Conservation (phyloP, 1,140 invertebrate species). For the Ephestia elutella region DNA sequence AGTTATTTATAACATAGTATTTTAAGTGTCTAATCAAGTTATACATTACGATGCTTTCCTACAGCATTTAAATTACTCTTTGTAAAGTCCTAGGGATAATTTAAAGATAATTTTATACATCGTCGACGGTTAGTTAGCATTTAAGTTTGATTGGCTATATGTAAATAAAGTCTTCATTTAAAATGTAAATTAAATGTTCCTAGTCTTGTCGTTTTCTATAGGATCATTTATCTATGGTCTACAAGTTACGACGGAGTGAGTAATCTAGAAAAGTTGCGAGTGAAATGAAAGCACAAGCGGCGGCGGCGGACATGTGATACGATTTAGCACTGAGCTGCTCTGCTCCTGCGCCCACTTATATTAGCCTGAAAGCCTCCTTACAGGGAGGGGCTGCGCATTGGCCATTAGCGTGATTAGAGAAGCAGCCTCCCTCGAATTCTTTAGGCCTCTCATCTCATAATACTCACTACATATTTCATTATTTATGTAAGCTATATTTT, state of each 20-base stretch:
- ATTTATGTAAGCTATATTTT: conserved; percentile 69
- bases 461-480: conserved; percentile 68
- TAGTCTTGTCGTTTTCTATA: too few species aligned
- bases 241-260: neutral
- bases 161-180: too few species aligned
- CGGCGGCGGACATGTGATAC: conserved; percentile 40
- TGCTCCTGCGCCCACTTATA: conserved; percentile 55
- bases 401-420: conserved; percentile 72
- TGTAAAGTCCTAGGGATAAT: too few species aligned
- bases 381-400: conserved; percentile 53
- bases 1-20: too few species aligned
- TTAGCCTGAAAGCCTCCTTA: conserved; percentile 64
- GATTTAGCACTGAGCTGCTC: conserved; percentile 51
- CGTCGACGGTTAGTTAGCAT: too few species aligned
- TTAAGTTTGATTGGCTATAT: too few species aligned
- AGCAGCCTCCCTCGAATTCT: conserved; percentile 53
- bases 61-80: too few species aligned
- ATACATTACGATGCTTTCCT: too few species aligned
- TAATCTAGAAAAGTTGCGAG: conserved; percentile 10
- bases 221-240: neutral
- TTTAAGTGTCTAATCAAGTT: too few species aligned
- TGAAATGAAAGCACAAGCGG: conserved; percentile 11
- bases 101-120: too few species aligned
- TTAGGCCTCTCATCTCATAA: conserved; percentile 71
- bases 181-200: too few species aligned